Conservation (phyloP, 2,113 vertebrate species). For the Mesocricetus auratus region DNA sequence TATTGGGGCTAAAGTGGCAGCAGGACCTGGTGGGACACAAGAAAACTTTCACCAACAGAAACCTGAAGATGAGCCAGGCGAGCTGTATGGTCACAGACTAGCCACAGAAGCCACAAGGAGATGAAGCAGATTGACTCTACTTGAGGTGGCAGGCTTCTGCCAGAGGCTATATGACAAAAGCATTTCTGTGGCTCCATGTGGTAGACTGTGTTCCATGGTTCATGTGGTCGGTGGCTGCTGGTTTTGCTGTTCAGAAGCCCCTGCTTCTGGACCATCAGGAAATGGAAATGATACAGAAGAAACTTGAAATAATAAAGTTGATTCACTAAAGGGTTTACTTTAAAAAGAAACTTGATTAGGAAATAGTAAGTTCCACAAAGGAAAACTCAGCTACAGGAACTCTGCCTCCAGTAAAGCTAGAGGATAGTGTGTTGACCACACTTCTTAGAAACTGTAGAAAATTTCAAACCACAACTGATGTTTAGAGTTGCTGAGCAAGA, state of each 20-base stretch:
- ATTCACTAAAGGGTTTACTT: not conserved
- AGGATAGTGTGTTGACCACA: not conserved
- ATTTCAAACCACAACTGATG: not conserved
- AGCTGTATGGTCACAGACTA: not conserved
- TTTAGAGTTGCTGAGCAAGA: not conserved
- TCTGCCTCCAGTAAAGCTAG: not conserved
- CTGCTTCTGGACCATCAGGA: not conserved
- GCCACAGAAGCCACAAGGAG: not conserved
- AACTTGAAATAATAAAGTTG: not conserved
- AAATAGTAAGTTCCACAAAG: not conserved
- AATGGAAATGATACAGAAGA: not conserved
- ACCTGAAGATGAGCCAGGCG: not conserved
- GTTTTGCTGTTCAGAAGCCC: not conserved
- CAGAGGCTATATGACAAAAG: not conserved
- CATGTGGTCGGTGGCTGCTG: not conserved
- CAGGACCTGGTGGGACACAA: no score
- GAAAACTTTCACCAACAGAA: no score
- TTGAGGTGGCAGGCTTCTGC: not conserved
- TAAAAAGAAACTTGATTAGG: not conserved
- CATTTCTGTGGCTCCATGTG: not conserved
- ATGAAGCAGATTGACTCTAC: not conserved
- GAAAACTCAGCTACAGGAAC: not conserved
- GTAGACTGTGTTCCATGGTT: no score
- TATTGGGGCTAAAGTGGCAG: no score
- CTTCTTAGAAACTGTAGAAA: not conserved